Conservation (phyloP, 1,140 invertebrate species). For the Leptopilina boulardi region DNA sequence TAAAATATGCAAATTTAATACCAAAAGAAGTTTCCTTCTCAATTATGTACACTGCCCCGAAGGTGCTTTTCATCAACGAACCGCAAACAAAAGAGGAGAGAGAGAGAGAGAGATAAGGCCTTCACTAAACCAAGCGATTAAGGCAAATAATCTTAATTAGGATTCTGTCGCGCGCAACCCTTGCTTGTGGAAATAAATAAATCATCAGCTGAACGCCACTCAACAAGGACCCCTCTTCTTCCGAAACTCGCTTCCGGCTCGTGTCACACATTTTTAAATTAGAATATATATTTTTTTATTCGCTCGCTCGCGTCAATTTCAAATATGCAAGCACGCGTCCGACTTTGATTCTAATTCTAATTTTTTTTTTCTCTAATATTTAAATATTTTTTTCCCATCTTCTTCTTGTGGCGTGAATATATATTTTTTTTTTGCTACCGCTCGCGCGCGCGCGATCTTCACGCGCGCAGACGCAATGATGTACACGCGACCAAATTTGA, state of each 20-base stretch:
- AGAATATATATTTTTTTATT: constrained; percentile 62
- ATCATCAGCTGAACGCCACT: constrained; percentile 45
- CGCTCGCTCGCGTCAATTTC: constrained; percentile 33
- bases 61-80: not conserved
- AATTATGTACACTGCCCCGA: no score
- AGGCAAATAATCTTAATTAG: constrained; percentile 47
- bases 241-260: constrained; percentile 51
- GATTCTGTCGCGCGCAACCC: constrained; percentile 46
- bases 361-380: constrained; percentile 56
- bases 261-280: constrained; percentile 61
- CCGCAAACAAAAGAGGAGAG: constrained; percentile 1
- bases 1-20: no score
- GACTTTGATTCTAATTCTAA: constrained; percentile 71
- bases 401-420: constrained; percentile 49
- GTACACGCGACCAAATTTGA: constrained; percentile 70
- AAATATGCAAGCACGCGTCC: constrained; percentile 65
- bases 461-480: constrained; percentile 47
- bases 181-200: constrained; percentile 56
- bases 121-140: not conserved
- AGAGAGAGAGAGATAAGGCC: constrained; percentile 16
- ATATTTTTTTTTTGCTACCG: constrained; percentile 52
- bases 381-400: constrained; percentile 56
- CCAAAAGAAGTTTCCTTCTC: no score
- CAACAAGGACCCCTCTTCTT: constrained; percentile 43
- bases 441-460: constrained; percentile 40